Base-by-base conservation (phyloP, 2,888 invertebrate genomes). In the Eledona agricola region DNA sequence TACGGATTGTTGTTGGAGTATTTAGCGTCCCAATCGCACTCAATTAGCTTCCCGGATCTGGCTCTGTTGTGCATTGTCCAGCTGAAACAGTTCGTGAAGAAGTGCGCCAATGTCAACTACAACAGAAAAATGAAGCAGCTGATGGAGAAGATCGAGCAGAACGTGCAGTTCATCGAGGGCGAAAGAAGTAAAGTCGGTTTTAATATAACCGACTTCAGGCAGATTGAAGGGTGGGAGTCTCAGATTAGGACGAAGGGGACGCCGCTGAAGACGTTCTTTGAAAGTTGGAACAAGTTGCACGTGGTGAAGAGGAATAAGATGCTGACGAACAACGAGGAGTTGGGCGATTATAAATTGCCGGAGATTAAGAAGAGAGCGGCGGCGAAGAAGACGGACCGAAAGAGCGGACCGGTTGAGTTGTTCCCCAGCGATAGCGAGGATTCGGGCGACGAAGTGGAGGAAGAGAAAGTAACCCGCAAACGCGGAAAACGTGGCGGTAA, bases 91-190 rank as follows among this genome's bases (percentile, higher is more conserved):
- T 94, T 95, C 68, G 64, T 92, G 22, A 94, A 93, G 73, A 85
- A 82, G 32, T 93, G 92, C 70, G 85, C 87, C 53, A 84, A 90
- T 28, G 80, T 88, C 1, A 91, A 90, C 67, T 91, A 93, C 72
- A 84, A 86, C 1, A 87, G 89, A 64, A 93, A 93, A 76, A 78
- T 96, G 40, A 90, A 91, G 58, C 90, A 91, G 64, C 72, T 95
- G 3, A 67, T 92, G 3, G 92, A 92, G n/a, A 96, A 95, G 77
- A 87, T 95, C 3, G 86, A 89, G 63, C 93, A 94, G 73, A 93
- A 89, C 67, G 73, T 83, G 0, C 85, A 85, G 63, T 87, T 87
- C 62, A 87, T 96, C 56, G 88, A 89, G 60, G 82, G 80, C n/a
- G 87, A 89, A 69, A 80, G 94, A 37, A 80, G 83, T 29, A 85